Evolutionary conservation across 2,888 invertebrate species (phyloP).

Genomic region (Chymomyza caudatula): DNA sequence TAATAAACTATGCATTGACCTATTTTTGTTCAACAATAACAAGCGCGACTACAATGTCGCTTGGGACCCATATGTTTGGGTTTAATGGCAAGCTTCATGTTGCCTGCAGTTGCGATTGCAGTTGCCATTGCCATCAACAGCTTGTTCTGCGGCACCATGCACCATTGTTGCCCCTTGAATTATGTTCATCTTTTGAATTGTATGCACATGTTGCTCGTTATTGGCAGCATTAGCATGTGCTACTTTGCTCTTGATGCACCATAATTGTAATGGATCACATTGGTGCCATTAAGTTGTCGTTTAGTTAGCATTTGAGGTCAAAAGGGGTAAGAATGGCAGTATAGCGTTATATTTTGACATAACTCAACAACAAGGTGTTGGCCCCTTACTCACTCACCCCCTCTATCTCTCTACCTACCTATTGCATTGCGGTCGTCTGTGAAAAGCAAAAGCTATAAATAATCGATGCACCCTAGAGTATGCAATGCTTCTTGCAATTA

Average conservation of each 20-base stretch:
- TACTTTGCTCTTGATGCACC: constrained; percentile 47
- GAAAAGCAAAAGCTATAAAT: background rate
- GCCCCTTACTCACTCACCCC: background rate
- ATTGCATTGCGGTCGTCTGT: constrained; percentile 13
- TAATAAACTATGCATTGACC: background rate
- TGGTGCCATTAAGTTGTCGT: constrained; percentile 42
- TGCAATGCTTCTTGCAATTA: constrained; percentile 61
- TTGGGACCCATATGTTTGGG: background rate
- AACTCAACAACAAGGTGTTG: background rate
- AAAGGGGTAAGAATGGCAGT: background rate
- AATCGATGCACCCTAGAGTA: constrained; percentile 39
- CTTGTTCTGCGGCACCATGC: background rate
- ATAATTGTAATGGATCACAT: constrained; percentile 62
- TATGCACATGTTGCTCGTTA: constrained; percentile 57
- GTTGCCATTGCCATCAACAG: constrained; percentile 13
- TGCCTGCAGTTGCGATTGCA: background rate
- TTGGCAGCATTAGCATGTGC: background rate
- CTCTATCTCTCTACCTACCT: constrained; percentile 4
- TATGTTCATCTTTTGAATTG: constrained; percentile 65
- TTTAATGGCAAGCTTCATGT: background rate
- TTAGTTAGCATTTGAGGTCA: background rate
- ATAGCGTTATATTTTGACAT: background rate
- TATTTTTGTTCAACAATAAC: background rate
- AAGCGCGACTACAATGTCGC: background rate
- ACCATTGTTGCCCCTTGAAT: constrained; percentile 57